Conservation (phyloP, 2,113 vertebrate genomes). For the Odobenus rosmarus region DNA sequence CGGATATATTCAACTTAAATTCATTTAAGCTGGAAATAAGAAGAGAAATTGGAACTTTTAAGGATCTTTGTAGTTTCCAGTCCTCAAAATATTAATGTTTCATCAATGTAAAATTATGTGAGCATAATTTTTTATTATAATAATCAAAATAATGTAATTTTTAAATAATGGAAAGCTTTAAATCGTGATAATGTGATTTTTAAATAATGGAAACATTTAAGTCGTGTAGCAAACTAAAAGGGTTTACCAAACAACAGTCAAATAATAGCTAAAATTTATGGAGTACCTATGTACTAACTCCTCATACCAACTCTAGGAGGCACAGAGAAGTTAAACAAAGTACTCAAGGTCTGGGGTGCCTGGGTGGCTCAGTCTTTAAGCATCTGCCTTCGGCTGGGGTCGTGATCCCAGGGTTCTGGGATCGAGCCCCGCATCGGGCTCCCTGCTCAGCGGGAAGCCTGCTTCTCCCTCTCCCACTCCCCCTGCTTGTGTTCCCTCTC, state of each 20-base stretch:
- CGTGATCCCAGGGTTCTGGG: too few relatives aligned
- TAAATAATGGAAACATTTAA: slow-evolving; percentile 25
- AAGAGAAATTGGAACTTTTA: background rate
- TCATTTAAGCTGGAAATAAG: background rate
- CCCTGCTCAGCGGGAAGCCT: too few relatives aligned
- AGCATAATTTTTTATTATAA: background rate
- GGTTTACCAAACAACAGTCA: slow-evolving; percentile 12
- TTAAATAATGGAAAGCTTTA: background rate
- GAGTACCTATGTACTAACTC: background rate
- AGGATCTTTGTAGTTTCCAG: background rate
- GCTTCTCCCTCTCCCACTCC: too few relatives aligned
- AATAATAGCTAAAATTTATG: background rate
- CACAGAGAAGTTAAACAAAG: background rate
- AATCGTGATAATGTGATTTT: background rate
- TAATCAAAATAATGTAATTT: too few relatives aligned
- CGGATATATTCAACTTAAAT: background rate
- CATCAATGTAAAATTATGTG: background rate
- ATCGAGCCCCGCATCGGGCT: too few relatives aligned
- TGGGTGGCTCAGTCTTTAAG: too few relatives aligned
- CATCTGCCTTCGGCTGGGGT: too few relatives aligned
- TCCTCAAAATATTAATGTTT: background rate
- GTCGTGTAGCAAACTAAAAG: slow-evolving; percentile 36
- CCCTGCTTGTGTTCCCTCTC: too few relatives aligned
- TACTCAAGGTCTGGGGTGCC: background rate
- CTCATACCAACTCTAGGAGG: background rate